Conservation (phyloP, 2,113 vertebrate genomes). For the Rhizomys pruinosus region DNA sequence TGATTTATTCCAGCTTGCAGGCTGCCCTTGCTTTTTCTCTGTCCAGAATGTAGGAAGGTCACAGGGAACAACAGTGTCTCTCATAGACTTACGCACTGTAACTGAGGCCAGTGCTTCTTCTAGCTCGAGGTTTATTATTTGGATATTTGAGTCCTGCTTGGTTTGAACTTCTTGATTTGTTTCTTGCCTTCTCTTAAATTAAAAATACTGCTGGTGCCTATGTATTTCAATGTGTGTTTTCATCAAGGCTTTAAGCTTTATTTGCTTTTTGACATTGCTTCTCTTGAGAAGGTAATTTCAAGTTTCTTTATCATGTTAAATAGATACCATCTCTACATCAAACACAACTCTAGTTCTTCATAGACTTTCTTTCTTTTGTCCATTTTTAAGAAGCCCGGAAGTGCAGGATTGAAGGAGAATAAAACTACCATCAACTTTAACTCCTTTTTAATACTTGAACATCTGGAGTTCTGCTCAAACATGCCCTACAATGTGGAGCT, state of each 20-base stretch:
- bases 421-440: background rate
- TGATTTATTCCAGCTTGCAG: constrained; percentile 79
- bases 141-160: constrained; percentile 69
- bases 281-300: constrained; percentile 32
- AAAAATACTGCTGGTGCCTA: constrained; percentile 47
- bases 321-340: constrained; percentile 42
- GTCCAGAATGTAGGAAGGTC: constrained; percentile 71
- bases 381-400: constrained; percentile 34
- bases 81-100: constrained; percentile 48
- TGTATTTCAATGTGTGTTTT: constrained; percentile 43
- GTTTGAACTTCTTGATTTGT: constrained; percentile 68
- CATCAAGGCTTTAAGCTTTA: constrained; percentile 58
- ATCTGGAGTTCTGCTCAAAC: constrained; percentile 38
- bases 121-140: constrained; percentile 67
- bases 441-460: background rate
- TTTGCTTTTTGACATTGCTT: constrained; percentile 48
- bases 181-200: constrained; percentile 61
- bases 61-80: constrained; percentile 61
- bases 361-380: background rate
- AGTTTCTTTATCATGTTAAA: constrained; percentile 60
- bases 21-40: constrained; percentile 72
- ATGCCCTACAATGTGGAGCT: background rate
- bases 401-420: background rate
- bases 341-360: background rate
- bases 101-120: constrained; percentile 52